Conservation (phyloP, 2,797 vertebrate genomes). For the Limnodromus scolopaceus region DNA sequence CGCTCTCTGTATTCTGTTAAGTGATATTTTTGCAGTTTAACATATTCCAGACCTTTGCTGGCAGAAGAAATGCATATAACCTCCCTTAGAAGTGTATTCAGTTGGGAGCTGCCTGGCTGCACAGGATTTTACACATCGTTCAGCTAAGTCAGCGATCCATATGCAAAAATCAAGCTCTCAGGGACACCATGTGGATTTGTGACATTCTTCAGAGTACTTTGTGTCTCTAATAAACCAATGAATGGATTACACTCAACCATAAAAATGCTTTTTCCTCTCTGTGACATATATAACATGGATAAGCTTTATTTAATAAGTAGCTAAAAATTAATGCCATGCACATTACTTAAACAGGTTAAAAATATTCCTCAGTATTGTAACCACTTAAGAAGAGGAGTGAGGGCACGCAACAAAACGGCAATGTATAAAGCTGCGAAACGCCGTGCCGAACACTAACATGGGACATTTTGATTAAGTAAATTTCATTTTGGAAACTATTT, state of each 20-base stretch:
- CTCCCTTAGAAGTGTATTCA: constrained; percentile 58
- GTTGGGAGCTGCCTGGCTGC: constrained; percentile 57
- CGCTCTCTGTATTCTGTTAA: constrained; percentile 1
- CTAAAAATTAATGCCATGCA: neutral
- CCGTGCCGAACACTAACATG: neutral
- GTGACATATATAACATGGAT: neutral
- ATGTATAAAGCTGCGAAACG: neutral
- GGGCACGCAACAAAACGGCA: neutral
- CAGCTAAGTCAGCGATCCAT: constrained; percentile 66
- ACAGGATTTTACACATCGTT: constrained; percentile 51
- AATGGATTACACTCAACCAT: constrained; percentile 44
- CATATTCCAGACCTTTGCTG: constrained; percentile 59
- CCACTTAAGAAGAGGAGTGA: neutral
- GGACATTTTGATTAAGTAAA: neutral
- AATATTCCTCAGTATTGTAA: neutral
- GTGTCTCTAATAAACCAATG: constrained; percentile 55
- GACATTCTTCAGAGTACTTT: constrained; percentile 50
- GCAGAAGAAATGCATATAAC: constrained; percentile 40
- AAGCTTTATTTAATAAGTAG: constrained; percentile 26
- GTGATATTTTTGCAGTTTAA: constrained; percentile 23
- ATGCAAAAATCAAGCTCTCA: constrained; percentile 57
- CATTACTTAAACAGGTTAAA: neutral
- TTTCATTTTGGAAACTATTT: neutral
- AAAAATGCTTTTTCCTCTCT: neutral
- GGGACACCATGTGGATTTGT: constrained; percentile 65